phyloP scores from a whole-genome alignment of 2,113 vertebrate species.

The Solea senegalensis region DNA sequence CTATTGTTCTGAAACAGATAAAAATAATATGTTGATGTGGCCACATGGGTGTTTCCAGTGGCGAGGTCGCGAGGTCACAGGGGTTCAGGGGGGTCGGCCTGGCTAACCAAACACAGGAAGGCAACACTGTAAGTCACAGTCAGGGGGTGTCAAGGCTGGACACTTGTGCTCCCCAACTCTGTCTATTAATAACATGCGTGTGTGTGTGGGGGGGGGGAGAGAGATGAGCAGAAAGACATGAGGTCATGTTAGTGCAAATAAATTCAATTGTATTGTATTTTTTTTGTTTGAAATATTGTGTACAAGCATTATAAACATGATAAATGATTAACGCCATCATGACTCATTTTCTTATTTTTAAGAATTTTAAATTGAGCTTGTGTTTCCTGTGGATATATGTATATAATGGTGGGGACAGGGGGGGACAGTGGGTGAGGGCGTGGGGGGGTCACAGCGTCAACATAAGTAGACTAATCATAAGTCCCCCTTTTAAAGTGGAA shows the following conservation, averaged over 20 bases:
- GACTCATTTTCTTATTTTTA: too few species aligned
- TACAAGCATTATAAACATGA: too few species aligned
- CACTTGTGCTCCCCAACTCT: slow-evolving; percentile 58
- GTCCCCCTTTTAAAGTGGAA: slow-evolving; percentile 64
- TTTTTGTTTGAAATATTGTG: too few species aligned
- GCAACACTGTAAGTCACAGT: slow-evolving; percentile 64
- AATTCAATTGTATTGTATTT: too few species aligned
- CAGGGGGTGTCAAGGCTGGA: slow-evolving; percentile 69
- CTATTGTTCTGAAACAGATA: slow-evolving; percentile 80
- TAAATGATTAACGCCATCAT: too few species aligned
- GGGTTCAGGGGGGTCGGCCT: slow-evolving; percentile 65
- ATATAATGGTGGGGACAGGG: background rate
- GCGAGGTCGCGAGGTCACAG: slow-evolving; percentile 59
- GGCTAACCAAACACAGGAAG: slow-evolving; percentile 80
- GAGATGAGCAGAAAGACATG: too few species aligned
- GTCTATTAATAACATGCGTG: slow-evolving; percentile 66
- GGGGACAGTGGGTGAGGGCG: background rate
- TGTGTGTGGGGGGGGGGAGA: too few species aligned
- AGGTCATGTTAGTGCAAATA: too few species aligned
- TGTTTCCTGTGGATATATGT: background rate
- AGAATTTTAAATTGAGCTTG: background rate
- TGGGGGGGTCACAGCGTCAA: slow-evolving; percentile 44
- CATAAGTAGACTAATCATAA: slow-evolving; percentile 56
- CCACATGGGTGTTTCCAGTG: slow-evolving; percentile 72
- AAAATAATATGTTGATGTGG: slow-evolving; percentile 76